Base-by-base conservation (phyloP, 1,140 invertebrate species). In the Lepidotrigona ventralis region DNA sequence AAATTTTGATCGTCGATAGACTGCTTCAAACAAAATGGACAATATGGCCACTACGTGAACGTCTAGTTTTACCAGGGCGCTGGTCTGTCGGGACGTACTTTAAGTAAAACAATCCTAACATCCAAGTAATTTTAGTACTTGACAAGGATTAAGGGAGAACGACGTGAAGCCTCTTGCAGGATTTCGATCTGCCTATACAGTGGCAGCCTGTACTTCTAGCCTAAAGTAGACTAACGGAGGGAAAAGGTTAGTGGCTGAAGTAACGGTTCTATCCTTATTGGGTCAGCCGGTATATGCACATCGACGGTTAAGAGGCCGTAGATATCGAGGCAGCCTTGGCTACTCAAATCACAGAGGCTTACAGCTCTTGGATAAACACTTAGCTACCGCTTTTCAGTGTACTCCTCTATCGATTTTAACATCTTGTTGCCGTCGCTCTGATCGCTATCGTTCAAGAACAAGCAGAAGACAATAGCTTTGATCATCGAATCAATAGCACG, bases 201-300 rank as follows among this genome's bases (percentile, higher is more conserved):
- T 81, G 6, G 54, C n/a, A n/a, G n/a, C n/a, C n/a, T n/a, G n/a
- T n/a, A n/a, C 76, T 58, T 79, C 58, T 71, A 46, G n/a, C 70
- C 64, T 85, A 81, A 56, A 70, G 68, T 51, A 80, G 78, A 85
- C 69, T 74, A 76, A 81, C 51, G 15, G 58, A 33, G 66, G 68
- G 71, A 85, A 86, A 82, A 39, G 26, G 76, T 23, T 69, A 72
- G 46, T 86, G 66, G 33, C 58, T 64, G 33, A 17, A 54, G 78
- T 14, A 64, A 79, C 64, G 77, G 29, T 80, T 75, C 82, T 75
- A 60, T 79, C 33, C 76, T 90, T 90, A 90, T 86, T 87, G 77
- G 89, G 85, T 90, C 89, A 90, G 81, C 81, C 72, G 79, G 53
- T 90, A 88, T 84, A 90, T 87, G 89, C 85, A 79, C 89, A 90